Percentiles rank a stretch among this genome's conserved stretches.
Evolutionary conservation across 2,888 invertebrate species (phyloP).

Genomic region (Metellina segmentata): DNA sequence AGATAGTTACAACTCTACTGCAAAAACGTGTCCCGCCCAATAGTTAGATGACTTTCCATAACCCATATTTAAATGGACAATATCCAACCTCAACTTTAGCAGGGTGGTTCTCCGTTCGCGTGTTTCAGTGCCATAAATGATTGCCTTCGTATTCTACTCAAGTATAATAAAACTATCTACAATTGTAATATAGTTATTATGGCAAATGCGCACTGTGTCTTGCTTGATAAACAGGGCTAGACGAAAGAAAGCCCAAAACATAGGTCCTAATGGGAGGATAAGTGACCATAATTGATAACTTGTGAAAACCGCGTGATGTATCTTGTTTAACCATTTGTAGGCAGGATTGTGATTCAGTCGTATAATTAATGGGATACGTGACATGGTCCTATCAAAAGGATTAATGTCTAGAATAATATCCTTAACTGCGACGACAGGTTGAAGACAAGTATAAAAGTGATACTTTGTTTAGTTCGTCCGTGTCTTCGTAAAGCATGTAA

Average conservation of each 20-base stretch:
- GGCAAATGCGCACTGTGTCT: neutral
- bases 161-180: neutral
- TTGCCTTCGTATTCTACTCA: neutral
- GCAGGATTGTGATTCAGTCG: neutral
- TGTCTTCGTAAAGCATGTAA: no score
- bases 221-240: neutral
- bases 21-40: no score
- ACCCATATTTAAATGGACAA: no score
- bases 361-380: neutral
- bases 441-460: neutral
- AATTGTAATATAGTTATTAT: conserved; percentile 18
- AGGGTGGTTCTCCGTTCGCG: neutral
- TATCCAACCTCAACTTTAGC: no score
- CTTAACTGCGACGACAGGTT: neutral
- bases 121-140: conserved; percentile 12
- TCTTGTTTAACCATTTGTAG: neutral
- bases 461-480: neutral
- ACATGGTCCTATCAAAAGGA: neutral
- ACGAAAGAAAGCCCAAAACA: neutral
- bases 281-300: conserved; percentile 19
- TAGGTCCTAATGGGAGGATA: neutral
- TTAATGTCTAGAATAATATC: neutral
- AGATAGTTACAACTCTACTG: no score
- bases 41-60: no score
- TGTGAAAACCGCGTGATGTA: neutral